Evolutionary conservation across 1,140 invertebrate species (phyloP).

Genomic region (Fopius arisanus): DNA sequence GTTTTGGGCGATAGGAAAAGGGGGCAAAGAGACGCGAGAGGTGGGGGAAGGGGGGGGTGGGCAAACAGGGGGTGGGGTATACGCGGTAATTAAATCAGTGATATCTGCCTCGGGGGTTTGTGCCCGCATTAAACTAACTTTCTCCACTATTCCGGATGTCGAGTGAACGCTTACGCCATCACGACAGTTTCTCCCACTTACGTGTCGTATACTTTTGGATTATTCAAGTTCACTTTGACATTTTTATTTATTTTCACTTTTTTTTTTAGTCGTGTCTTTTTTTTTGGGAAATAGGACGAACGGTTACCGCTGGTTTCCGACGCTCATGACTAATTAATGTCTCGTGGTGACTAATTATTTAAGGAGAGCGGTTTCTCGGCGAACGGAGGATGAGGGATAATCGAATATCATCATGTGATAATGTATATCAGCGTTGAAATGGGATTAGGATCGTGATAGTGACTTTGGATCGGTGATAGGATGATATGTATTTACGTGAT

Average conservation of each 20-base stretch:
- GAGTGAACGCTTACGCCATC: conserved; percentile 26
- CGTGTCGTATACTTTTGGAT: not conserved
- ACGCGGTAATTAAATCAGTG: conserved; percentile 51
- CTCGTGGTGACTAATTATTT: conserved; percentile 8
- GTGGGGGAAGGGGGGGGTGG: conserved; percentile 20
- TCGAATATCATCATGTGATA: conserved; percentile 11
- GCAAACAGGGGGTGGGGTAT: conserved; percentile 14
- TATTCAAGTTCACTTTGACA: not conserved
- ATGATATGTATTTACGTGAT: not conserved
- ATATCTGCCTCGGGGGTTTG: conserved; percentile 37
- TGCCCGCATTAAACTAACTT: conserved; percentile 46
- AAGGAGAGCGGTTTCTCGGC: not conserved
- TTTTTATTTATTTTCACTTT: too few species aligned
- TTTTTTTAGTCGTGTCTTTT: not conserved
- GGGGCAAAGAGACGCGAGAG: conserved; percentile 18
- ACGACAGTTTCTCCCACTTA: not conserved
- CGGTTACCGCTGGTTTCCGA: not conserved
- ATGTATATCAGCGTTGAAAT: not conserved
- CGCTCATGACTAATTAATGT: not conserved
- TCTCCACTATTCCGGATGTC: conserved; percentile 40
- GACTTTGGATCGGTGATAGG: not conserved
- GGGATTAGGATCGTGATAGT: conserved; percentile 5
- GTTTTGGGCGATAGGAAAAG: conserved; percentile 11
- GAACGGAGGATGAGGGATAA: not conserved
- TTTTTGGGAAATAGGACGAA: not conserved